phyloP scores from a whole-genome alignment of 2,113 vertebrate genomes.

The Larimichthys crocea region DNA sequence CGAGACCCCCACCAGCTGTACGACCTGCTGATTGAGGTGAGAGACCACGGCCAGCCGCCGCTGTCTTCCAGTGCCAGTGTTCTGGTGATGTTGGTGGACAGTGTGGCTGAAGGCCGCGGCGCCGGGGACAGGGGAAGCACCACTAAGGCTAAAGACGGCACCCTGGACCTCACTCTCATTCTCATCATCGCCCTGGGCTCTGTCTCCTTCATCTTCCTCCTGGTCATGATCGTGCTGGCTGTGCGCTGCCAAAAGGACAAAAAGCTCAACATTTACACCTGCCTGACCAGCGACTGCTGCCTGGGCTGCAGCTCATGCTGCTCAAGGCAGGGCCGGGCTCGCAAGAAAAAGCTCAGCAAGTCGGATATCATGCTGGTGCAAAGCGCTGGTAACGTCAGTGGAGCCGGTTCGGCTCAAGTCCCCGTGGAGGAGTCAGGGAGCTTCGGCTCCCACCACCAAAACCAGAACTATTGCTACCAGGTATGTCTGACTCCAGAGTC shows the following conservation, averaged over 20 bases:
- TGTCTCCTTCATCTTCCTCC: constrained; percentile 94
- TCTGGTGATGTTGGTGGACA: constrained; percentile 91
- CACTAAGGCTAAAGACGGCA: constrained; percentile 85
- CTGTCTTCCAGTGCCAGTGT: constrained; percentile 93
- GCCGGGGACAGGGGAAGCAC: constrained; percentile 56
- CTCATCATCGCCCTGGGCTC: constrained; percentile 97
- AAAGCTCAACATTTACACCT: constrained; percentile 95
- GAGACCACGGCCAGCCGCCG: constrained; percentile 96
- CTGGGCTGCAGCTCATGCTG: constrained; percentile 92
- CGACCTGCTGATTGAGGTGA: constrained; percentile 94
- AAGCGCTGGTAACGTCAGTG: constrained; percentile 86
- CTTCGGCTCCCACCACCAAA: constrained; percentile 94
- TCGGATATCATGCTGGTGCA: constrained; percentile 99
- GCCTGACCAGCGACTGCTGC: constrained; percentile 92
- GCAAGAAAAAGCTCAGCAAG: constrained; percentile 98
- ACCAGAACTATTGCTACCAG: constrained; percentile 99
- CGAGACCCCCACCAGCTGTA: constrained; percentile 92
- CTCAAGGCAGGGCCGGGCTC: constrained; percentile 90
- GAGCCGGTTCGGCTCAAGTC: constrained; percentile 86
- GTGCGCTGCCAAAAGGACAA: constrained; percentile 98
- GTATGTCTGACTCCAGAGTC: constrained; percentile 98
- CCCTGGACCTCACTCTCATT: constrained; percentile 94
- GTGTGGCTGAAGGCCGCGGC: constrained; percentile 85
- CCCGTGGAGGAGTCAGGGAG: constrained; percentile 91
- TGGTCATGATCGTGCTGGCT: constrained; percentile 97